Base-by-base conservation (phyloP, 2,113 vertebrate genomes). In the Megaleporinus macrocephalus region DNA sequence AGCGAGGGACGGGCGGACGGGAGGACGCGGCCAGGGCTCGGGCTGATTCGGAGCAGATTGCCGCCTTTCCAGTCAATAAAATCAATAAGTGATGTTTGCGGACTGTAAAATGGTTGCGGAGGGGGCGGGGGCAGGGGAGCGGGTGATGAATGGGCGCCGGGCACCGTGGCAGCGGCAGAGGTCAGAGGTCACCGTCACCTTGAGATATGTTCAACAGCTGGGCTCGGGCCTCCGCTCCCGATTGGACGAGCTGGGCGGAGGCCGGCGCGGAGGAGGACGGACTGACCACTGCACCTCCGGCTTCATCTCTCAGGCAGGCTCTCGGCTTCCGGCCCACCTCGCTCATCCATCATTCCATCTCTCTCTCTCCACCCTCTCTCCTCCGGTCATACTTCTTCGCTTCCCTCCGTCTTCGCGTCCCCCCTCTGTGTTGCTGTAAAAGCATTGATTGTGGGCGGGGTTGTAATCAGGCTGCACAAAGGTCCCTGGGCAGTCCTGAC, bases 171-270 rank as follows among this genome's bases (percentile, higher is more conserved):
- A 85, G 73, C 86, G 86, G 78, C 87, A 89, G 87, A 91, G 94
- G 94, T 92, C 93, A 93, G 79, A 91, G 93, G 92, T 90, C 92
- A 86, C 88, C 74, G 70, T 88, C 92, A 90, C 92, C 93, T 93
- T 90, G 88, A 89, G 91, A 91, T 86, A 89, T 89, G 87, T 89
- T 89, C 90, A 91, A 82, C 86, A 81, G 90, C 87, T 24, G 20
- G 33, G 30, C 69, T 51, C 27, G 30, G 30, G 44, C 59, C 36
- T 41, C 33, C 7, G 18, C 49, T 61, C 41, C 73, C 57, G 84
- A 84, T 73, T 66, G 65, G 77, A 68, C 13, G 30, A 59, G 49
- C 22, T 6, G 22, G 29, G 76, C 73, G 75, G 63, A 36, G 73
- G 53, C 53, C 79, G 27, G 66, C 71, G 30, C 66, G 49, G 15